Conservation (phyloP, 2,888 invertebrate species). For the Venusia cambrica region DNA sequence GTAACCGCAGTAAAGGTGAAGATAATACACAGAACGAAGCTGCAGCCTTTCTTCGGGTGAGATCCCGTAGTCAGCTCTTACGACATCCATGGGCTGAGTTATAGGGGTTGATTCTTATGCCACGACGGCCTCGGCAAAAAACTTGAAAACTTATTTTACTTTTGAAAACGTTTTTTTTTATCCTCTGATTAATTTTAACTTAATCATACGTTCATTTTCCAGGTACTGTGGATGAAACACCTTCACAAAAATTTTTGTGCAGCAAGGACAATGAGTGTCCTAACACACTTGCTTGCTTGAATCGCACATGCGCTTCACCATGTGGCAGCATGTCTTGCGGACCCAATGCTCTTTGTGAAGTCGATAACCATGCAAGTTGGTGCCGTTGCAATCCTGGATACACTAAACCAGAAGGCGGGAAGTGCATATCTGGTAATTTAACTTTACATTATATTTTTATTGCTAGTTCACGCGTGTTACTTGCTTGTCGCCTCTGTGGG, state of each 20-base stretch:
- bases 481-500: too few relatives aligned
- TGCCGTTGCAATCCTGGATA: constrained; percentile 93
- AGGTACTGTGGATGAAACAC: constrained; percentile 60
- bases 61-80: too few relatives aligned
- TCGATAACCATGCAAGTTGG: constrained; percentile 93
- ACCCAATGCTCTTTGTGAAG: constrained; percentile 91
- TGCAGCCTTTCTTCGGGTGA: too few relatives aligned
- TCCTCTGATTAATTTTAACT: not conserved
- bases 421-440: constrained; percentile 91
- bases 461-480: too few relatives aligned
- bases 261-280: constrained; percentile 88
- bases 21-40: too few relatives aligned
- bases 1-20: too few relatives aligned
- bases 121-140: too few relatives aligned
- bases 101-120: too few relatives aligned
- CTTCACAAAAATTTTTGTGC: constrained; percentile 85
- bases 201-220: constrained; percentile 18
- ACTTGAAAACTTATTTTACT: too few relatives aligned
- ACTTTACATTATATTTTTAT: too few relatives aligned
- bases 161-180: constrained; percentile 23
- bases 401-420: constrained; percentile 88
- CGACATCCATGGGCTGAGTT: too few relatives aligned
- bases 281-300: constrained; percentile 88
- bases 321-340: constrained; percentile 90
- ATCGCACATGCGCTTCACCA: constrained; percentile 90